Evolutionary conservation across 2,888 invertebrate genomes (phyloP), one percentile per base, ranked within the genome.

Genomic region (Lasius platythorax): DNA sequence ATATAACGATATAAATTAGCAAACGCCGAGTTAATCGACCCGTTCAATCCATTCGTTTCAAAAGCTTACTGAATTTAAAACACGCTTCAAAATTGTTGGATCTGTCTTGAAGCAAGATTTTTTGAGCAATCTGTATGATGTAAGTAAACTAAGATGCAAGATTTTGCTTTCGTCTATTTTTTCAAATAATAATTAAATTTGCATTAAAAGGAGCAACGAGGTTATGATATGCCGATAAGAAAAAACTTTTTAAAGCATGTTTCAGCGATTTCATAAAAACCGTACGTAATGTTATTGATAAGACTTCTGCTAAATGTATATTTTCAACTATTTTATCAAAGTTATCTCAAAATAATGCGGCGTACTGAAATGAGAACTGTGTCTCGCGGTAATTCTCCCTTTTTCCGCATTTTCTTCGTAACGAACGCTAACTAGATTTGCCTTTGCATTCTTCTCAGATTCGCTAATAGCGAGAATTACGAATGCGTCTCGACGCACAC

Each of bases 391-490:
- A 58, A 46, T 30, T 79, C 18, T 12, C 23, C n/a, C 18, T 79
- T 79, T 67, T 72, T 61, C 11, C 23, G 2, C 56, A 56, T 70
- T 78, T 78, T 56, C 9, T 28, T 30, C n/a, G 18, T 76, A 37
- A 76, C 30, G 40, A 72, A 23, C 58, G 58, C 18, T 15, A 53
- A 46, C 33, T 43, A 33, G 33, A 37, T 79, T 72, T 58, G 23
- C 11, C 43, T 58, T 28, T 64, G 5, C 28, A 43, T 79, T 72
- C 15, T 79, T 15, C 12, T 15, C 40, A 30, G n/a, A 56, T 40
- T 70, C 40, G 43, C 56, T 58, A 70, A 70, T 72, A 79, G 43
- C 78, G 30, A 28, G 23, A 40, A 70, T 78, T 78, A 78, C 23
- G 58, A 37, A 37, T 23, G 30, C 6, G 56, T 33, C 43, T 58